A percentile compares a stretch with the other conserved stretches of the same genome.
These are phyloP conservation scores for Encarsia formosa DNA, from an alignment of 2,888 invertebrate genomes.

Conservation along the genomic window DNA sequence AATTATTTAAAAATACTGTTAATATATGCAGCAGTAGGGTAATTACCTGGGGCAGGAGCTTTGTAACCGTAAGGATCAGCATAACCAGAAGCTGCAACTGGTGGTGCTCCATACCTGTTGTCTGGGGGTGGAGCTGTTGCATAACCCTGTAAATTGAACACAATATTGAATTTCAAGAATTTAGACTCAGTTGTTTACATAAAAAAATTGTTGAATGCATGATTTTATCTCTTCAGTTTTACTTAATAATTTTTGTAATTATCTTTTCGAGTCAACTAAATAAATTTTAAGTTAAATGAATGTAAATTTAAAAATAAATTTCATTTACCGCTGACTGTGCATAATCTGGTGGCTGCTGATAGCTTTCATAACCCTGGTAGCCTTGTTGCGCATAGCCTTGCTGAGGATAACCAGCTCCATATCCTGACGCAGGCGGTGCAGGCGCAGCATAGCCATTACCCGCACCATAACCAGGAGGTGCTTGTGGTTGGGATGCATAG, in stretches of 20 bases:
- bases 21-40: no score
- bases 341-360: constrained; percentile 47
- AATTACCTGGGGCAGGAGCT: constrained; percentile 46
- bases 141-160: constrained; percentile 40
- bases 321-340: constrained; percentile 44
- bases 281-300: neutral
- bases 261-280: no score
- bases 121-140: constrained; percentile 44
- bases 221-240: no score
- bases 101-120: constrained; percentile 46
- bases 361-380: constrained; percentile 48
- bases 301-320: neutral
- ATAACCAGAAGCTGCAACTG: constrained; percentile 42
- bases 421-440: constrained; percentile 31
- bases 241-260: no score
- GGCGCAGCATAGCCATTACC: constrained; percentile 27
- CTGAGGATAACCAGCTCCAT: constrained; percentile 43
- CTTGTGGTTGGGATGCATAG: constrained; percentile 42
- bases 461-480: constrained; percentile 26
- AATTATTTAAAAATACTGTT: no score
- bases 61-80: constrained; percentile 49
- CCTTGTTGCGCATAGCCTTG: constrained; percentile 43
- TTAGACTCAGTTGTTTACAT: no score
- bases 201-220: no score
- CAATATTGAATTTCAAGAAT: no score